Conservation (phyloP, 1,140 invertebrate genomes). For the Lasaia peninsularis region DNA sequence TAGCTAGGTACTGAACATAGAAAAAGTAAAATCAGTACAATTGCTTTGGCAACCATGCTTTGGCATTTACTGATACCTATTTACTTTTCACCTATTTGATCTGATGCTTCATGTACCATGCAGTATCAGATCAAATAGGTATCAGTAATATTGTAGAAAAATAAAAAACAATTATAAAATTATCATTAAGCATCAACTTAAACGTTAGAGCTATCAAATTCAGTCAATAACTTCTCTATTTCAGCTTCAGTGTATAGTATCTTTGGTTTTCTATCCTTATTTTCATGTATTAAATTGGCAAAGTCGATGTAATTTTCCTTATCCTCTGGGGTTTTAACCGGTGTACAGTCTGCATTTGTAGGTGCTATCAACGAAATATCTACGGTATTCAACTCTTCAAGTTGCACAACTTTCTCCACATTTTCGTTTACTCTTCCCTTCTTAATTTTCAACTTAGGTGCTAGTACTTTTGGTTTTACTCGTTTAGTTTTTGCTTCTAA, state of each 20-base stretch:
- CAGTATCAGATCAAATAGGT: background rate
- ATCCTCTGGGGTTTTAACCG: too few relatives aligned
- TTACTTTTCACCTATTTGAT: too few relatives aligned
- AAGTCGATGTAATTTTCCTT: slow-evolving; percentile 14
- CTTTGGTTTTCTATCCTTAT: slow-evolving; percentile 10
- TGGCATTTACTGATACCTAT: too few relatives aligned
- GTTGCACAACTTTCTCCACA: background rate
- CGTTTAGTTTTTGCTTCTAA: slow-evolving; percentile 18
- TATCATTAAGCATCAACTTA: slow-evolving; percentile 1
- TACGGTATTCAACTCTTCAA: slow-evolving; percentile 5
- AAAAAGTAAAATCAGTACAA: too few relatives aligned
- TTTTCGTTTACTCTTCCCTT: background rate
- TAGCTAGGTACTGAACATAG: too few relatives aligned
- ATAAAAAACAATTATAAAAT: slow-evolving; percentile 4
- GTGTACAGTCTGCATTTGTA: slow-evolving; percentile 15
- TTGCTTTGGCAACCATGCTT: too few relatives aligned
- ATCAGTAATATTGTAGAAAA: background rate
- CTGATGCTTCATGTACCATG: too few relatives aligned
- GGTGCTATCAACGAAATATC: slow-evolving; percentile 15
- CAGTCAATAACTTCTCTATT: slow-evolving; percentile 16
- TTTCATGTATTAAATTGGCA: slow-evolving; percentile 14
- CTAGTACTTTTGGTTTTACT: background rate
- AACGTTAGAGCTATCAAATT: slow-evolving; percentile 8
- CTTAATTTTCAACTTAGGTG: slow-evolving; percentile 13
- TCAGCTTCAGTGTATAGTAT: slow-evolving; percentile 18